Evolutionary conservation across 2,888 invertebrate genomes (phyloP).

Genomic region (Drosophila paramelanica): DNA sequence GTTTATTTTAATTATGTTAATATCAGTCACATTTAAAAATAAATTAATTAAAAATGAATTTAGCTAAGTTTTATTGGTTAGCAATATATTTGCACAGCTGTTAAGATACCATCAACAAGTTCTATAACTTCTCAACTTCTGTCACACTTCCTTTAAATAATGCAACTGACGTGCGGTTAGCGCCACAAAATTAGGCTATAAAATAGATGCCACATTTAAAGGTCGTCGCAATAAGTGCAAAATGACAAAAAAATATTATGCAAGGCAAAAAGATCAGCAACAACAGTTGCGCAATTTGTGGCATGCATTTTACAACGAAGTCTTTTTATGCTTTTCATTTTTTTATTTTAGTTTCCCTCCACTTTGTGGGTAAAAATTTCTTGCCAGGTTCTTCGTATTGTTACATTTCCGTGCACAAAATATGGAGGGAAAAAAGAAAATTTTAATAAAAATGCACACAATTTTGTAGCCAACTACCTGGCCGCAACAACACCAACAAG

Average conservation of each 20-base stretch:
- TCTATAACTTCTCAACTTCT: background rate
- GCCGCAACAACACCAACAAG: constrained; percentile 37
- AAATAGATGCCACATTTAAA: constrained; percentile 22
- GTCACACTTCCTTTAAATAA: constrained; percentile 1
- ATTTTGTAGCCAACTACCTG: constrained; percentile 71
- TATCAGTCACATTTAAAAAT: too few relatives aligned
- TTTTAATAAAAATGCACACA: constrained; percentile 71
- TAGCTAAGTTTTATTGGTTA: background rate
- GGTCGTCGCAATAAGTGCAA: constrained; percentile 41
- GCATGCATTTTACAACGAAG: constrained; percentile 44
- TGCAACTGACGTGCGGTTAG: constrained; percentile 10
- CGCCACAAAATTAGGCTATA: constrained; percentile 14
- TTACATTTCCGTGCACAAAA: constrained; percentile 72
- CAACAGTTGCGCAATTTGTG: constrained; percentile 28
- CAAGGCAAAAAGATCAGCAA: constrained; percentile 30
- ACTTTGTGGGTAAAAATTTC: constrained; percentile 58
- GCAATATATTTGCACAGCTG: background rate
- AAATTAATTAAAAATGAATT: background rate
- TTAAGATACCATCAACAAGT: background rate
- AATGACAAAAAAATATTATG: constrained; percentile 41
- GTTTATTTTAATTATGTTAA: too few relatives aligned
- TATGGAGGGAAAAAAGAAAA: constrained; percentile 38
- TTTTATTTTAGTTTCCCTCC: constrained; percentile 19
- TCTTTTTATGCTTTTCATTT: background rate
- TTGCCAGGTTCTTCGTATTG: constrained; percentile 54